Percentiles rank a stretch among this genome's conserved stretches.
These are phyloP conservation scores for Holacanthus passer DNA, from an alignment of 2,113 vertebrate genomes.

Conservation along the genomic window DNA sequence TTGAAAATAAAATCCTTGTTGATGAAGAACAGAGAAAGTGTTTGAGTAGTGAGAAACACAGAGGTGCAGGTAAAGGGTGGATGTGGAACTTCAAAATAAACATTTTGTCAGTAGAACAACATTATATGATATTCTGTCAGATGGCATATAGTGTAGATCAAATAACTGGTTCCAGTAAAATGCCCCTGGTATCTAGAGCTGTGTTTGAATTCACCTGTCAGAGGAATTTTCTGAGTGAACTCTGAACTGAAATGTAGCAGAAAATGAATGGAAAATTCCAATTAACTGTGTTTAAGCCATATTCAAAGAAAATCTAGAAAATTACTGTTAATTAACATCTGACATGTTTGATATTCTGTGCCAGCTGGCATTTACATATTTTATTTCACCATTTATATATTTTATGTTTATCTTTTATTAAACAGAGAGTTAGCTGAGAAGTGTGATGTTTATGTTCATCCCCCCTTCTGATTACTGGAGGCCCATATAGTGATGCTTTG, in stretches of 20 bases:
- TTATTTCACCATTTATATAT: too few species aligned
- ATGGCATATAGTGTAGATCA: background rate
- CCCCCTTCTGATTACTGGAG: conserved; percentile 12
- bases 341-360: too few species aligned
- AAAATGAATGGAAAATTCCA: background rate
- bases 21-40: background rate
- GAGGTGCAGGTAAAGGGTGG: background rate
- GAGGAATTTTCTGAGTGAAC: too few species aligned
- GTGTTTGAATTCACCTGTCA: background rate
- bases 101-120: background rate
- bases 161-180: background rate
- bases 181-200: background rate
- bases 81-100: too few species aligned
- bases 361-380: background rate
- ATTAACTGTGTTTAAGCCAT: background rate
- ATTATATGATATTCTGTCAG: background rate
- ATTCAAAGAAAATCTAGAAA: background rate
- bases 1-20: background rate
- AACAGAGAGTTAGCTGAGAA: conserved; percentile 1
- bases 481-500: conserved; percentile 14
- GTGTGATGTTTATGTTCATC: conserved; percentile 1
- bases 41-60: background rate
- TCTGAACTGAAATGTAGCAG: background rate
- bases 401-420: too few species aligned
- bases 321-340: background rate